phyloP scores from a whole-genome alignment of 1,140 invertebrate genomes.

The Chlorops oryzae region DNA sequence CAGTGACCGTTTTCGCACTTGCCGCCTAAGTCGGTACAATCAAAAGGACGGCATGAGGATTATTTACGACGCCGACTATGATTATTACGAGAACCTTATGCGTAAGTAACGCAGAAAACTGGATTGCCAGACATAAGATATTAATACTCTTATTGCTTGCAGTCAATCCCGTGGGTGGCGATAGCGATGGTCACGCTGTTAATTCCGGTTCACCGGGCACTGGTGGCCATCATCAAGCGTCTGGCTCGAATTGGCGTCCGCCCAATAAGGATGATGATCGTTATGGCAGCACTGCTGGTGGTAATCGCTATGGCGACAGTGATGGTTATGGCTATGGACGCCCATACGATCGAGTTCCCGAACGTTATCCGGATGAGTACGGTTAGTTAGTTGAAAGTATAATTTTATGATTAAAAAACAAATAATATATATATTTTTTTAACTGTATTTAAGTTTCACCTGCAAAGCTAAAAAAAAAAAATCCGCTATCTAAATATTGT shows the following conservation, averaged over 20 bases:
- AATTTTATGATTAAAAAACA: no score
- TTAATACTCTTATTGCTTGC: constrained; percentile 1
- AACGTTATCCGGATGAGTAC: constrained; percentile 21
- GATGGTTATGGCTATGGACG: constrained; percentile 18
- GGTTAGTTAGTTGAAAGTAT: constrained; percentile 18
- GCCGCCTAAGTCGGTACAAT: constrained; percentile 77
- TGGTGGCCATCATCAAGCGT: constrained; percentile 26
- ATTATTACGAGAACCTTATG: constrained; percentile 88
- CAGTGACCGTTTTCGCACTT: constrained; percentile 75
- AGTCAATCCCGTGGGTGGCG: constrained; percentile 44
- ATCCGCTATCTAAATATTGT: no score
- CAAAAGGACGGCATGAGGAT: constrained; percentile 81
- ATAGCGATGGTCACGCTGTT: constrained; percentile 45
- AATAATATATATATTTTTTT: no score
- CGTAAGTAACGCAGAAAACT: constrained; percentile 57
- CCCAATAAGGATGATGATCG: constrained; percentile 50
- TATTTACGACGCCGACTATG: constrained; percentile 82
- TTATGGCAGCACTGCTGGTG: constrained; percentile 37
- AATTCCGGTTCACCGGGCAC: constrained; percentile 32
- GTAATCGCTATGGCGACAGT: constrained; percentile 34
- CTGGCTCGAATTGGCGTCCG: constrained; percentile 49
- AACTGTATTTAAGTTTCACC: no score
- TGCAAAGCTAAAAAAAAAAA: no score
- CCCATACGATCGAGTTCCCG: constrained; percentile 48
- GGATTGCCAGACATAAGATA: background rate